phyloP scores from a whole-genome alignment of 64 coral and sea anemone species.

The Dendronephthya gigantea region DNA sequence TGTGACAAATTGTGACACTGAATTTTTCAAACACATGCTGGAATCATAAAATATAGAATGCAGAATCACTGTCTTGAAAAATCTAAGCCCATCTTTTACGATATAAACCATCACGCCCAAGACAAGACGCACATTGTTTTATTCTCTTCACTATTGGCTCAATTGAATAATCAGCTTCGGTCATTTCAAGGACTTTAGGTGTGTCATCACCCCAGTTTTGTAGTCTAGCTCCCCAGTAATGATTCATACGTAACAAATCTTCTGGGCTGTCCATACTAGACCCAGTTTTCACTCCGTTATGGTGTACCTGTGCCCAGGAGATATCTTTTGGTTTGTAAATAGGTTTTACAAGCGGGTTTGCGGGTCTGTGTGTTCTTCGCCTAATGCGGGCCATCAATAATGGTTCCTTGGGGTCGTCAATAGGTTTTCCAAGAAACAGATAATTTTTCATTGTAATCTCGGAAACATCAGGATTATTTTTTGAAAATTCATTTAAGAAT shows the following conservation, averaged over 20 bases:
- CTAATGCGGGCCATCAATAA: conserved; percentile 44
- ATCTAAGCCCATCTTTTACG: not conserved
- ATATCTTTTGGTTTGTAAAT: conserved; percentile 49
- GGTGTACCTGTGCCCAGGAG: conserved; percentile 24
- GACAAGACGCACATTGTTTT: not conserved
- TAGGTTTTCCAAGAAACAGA: conserved; percentile 63
- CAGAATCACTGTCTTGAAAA: not conserved
- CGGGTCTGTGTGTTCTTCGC: conserved; percentile 37
- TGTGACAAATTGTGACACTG: too few species aligned
- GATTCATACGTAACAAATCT: not conserved
- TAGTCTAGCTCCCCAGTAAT: conserved; percentile 8
- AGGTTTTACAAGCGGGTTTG: conserved; percentile 63
- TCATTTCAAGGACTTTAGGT: not conserved
- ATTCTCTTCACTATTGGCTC: not conserved
- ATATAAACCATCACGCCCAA: not conserved
- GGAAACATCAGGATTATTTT: conserved; percentile 1
- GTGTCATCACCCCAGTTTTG: conserved; percentile 11
- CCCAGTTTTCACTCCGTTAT: not conserved
- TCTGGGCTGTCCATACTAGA: not conserved
- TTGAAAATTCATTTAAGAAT: conserved; percentile 16
- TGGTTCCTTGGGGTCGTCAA: conserved; percentile 26
- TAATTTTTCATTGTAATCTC: conserved; percentile 64
- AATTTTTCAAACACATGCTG: too few species aligned
- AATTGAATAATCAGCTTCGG: not conserved
- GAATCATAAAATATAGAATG: too few species aligned